These are phyloP conservation scores for Lamellibrachia satsuma DNA, from an alignment of 2,888 invertebrate genomes.

Conservation along the genomic window DNA sequence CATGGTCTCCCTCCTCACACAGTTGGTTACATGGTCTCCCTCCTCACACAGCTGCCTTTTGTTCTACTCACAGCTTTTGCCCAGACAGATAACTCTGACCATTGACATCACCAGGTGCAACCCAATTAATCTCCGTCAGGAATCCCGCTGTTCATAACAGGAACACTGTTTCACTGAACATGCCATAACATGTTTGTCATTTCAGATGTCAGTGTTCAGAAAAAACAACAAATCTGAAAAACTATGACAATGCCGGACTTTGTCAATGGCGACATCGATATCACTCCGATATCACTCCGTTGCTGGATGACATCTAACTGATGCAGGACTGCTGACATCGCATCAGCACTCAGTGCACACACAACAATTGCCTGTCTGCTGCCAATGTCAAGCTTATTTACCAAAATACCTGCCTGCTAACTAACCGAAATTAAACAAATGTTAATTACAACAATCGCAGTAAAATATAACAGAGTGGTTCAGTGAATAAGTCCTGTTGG, in stretches of 20 bases:
- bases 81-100: background rate
- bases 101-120: background rate
- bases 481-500: background rate
- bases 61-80: background rate
- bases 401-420: background rate
- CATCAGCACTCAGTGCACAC: background rate
- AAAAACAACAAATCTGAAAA: background rate
- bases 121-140: background rate
- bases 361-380: background rate
- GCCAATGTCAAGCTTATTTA: background rate
- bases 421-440: background rate
- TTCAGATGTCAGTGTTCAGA: background rate
- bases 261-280: constrained; percentile 1
- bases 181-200: background rate
- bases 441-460: background rate
- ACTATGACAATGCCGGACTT: background rate
- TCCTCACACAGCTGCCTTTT: background rate
- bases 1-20: too few relatives aligned
- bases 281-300: background rate
- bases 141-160: background rate
- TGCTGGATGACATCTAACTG: background rate
- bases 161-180: background rate
- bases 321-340: background rate
- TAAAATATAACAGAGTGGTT: background rate
- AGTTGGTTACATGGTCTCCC: background rate